Conservation (phyloP, 2,113 vertebrate species). For the Leucopternis melanops region DNA sequence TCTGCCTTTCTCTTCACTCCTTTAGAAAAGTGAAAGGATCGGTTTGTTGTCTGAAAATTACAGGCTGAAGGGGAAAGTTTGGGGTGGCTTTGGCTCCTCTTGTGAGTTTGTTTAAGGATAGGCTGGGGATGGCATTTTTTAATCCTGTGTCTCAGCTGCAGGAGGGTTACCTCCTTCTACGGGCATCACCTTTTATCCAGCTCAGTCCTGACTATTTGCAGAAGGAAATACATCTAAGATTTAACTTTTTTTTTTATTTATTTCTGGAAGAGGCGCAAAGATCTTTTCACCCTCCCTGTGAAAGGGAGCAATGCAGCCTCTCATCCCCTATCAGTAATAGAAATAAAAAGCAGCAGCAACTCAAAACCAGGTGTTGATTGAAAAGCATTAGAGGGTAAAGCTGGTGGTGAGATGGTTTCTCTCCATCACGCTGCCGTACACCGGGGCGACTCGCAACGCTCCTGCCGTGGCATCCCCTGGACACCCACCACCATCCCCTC, state of each 20-base stretch:
- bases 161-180: background rate
- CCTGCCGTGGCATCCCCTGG: fast-evolving
- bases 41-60: constrained; percentile 56
- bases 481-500: background rate
- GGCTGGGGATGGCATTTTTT: background rate
- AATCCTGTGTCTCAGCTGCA: fast-evolving
- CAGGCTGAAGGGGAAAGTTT: constrained; percentile 48
- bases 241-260: background rate
- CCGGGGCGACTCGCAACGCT: fast-evolving
- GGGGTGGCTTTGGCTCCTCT: constrained; percentile 31
- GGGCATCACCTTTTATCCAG: background rate
- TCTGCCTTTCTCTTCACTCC: constrained; percentile 11
- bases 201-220: background rate
- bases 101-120: constrained; percentile 33
- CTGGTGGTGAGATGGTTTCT: background rate
- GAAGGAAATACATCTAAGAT: background rate
- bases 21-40: constrained; percentile 43
- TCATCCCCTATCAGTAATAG: background rate
- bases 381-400: background rate
- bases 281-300: background rate
- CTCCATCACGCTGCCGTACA: fast-evolving
- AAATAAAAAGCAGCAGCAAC: background rate
- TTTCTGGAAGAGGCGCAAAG: background rate
- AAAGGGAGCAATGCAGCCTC: background rate
- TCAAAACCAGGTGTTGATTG: background rate